Conservation (phyloP, 1,140 invertebrate genomes). For the Vanessa atalanta region DNA sequence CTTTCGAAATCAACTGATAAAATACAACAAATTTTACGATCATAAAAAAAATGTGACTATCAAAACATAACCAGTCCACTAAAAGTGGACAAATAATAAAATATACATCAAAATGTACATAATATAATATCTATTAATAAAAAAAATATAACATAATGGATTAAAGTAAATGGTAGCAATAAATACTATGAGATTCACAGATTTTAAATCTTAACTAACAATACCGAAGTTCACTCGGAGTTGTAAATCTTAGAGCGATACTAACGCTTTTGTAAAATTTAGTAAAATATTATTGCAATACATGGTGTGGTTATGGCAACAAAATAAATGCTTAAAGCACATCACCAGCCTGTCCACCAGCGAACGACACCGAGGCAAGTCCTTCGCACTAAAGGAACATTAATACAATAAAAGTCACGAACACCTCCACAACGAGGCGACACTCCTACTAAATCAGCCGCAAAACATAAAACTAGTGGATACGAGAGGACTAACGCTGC, state of each 20-base stretch:
- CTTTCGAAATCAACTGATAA: constrained; percentile 72
- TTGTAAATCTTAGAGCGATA: constrained; percentile 72
- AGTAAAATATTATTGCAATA: constrained; percentile 81
- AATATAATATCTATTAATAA: constrained; percentile 79
- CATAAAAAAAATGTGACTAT: constrained; percentile 74
- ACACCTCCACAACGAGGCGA: constrained; percentile 66
- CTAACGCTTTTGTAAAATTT: constrained; percentile 77
- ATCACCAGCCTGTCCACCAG: constrained; percentile 76
- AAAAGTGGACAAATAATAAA: constrained; percentile 76
- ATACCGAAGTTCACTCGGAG: constrained; percentile 72
- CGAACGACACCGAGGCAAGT: constrained; percentile 70
- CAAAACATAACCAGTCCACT: constrained; percentile 73
- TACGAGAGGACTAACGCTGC: constrained; percentile 71
- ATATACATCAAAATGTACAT: constrained; percentile 81
- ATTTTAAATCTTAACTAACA: constrained; percentile 80
- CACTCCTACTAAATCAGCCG: constrained; percentile 61
- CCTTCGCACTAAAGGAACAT: constrained; percentile 79
- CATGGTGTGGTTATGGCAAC: constrained; percentile 80
- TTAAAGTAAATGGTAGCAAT: constrained; percentile 78
- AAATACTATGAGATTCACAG: constrained; percentile 81
- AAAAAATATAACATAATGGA: constrained; percentile 76
- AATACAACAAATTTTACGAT: constrained; percentile 78
- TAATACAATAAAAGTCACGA: constrained; percentile 66
- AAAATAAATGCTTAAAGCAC: constrained; percentile 82
- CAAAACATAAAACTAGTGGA: constrained; percentile 78